Evolutionary conservation across 2,113 vertebrate species (phyloP).

Genomic region (Tetrax tetrax): DNA sequence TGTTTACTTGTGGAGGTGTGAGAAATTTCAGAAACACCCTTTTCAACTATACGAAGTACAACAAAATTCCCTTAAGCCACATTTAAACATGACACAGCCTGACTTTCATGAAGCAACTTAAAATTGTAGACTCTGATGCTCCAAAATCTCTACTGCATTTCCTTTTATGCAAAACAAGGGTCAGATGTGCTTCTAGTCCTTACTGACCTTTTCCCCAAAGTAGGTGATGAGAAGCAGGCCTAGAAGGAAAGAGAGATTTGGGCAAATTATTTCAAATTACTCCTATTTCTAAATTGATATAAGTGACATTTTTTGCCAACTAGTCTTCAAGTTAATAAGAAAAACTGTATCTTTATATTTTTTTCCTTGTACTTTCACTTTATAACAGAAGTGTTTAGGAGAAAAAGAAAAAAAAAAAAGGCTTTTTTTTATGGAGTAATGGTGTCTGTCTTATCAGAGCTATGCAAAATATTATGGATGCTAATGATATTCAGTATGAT

Average conservation of each 20-base stretch:
- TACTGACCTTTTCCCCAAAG: background rate
- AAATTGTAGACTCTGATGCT: background rate
- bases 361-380: background rate
- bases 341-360: background rate
- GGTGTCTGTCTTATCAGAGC: background rate
- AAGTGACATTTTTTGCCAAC: background rate
- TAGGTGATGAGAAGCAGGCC: background rate
- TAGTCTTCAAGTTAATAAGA: background rate
- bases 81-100: constrained; percentile 9
- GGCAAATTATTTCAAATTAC: background rate
- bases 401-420: background rate
- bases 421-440: background rate
- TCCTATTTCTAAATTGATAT: background rate
- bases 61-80: constrained; percentile 13
- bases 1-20: background rate
- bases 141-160: background rate
- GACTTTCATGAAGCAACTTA: background rate
- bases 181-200: background rate
- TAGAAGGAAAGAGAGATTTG: background rate
- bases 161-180: background rate
- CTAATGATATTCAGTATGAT: constrained; percentile 12
- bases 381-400: background rate
- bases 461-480: background rate
- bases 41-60: background rate
- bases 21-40: constrained; percentile 28